These are phyloP conservation scores for Pipistrellus nathusii DNA, from an alignment of 2,797 vertebrate genomes.

Conservation along the genomic window DNA sequence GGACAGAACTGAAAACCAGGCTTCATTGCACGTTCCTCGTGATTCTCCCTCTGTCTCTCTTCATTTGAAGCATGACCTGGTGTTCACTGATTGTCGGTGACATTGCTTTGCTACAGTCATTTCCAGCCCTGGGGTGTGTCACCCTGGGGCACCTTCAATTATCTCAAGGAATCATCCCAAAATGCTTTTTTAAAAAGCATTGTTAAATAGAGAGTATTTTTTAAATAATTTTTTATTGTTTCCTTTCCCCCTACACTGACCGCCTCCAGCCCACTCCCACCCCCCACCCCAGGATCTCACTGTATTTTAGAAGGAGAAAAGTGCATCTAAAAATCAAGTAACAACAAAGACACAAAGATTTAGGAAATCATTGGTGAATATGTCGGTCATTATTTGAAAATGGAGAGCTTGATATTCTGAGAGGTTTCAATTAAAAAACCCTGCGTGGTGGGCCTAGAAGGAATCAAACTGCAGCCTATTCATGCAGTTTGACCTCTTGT, in stretches of 20 bases:
- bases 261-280: too few species aligned
- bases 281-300: too few species aligned
- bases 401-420: neutral
- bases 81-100: conserved; percentile 3
- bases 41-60: conserved; percentile 56
- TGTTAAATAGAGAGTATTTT: neutral
- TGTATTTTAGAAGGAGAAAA: conserved; percentile 14
- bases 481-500: neutral
- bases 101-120: conserved; percentile 40
- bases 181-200: neutral
- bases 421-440: neutral
- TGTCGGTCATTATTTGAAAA: neutral
- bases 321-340: neutral
- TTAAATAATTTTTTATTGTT: neutral
- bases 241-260: neutral
- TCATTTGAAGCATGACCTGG: conserved; percentile 47
- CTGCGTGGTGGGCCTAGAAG: neutral
- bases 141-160: conserved; percentile 48
- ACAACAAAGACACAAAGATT: neutral
- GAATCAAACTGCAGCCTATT: neutral
- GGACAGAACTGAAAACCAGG: neutral
- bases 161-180: conserved; percentile 37
- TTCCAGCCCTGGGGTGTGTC: conserved; percentile 50
- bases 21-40: rapidly evolving
- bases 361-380: neutral